Evolutionary conservation across 2,797 vertebrate genomes (phyloP).

Genomic region (Cossypha niveicapilla): DNA sequence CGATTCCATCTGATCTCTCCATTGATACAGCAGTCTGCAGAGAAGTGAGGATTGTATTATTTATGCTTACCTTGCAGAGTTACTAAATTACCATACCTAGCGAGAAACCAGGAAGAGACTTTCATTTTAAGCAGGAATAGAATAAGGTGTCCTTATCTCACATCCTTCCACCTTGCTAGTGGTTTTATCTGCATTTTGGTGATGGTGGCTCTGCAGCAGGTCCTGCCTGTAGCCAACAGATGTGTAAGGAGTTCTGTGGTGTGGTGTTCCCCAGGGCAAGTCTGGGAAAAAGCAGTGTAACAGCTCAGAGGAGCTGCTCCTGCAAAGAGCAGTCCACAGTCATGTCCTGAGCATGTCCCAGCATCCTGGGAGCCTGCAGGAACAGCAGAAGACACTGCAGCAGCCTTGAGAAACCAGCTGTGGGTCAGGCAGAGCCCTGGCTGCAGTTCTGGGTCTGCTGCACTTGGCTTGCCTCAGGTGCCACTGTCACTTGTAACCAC

Average conservation of each 20-base stretch:
- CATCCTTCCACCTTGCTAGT: not conserved
- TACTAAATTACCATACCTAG: not conserved
- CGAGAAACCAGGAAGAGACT: not conserved
- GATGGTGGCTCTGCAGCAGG: not conserved
- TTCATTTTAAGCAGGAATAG: not conserved
- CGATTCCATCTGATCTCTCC: constrained; percentile 92
- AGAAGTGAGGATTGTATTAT: constrained; percentile 81
- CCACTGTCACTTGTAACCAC: not conserved
- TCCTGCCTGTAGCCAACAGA: not conserved
- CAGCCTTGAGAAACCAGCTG: not conserved
- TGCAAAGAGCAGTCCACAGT: not conserved
- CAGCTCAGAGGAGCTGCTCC: not conserved
- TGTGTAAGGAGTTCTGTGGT: not conserved
- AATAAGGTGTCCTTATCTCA: not conserved
- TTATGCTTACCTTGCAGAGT: not conserved
- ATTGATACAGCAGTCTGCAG: constrained; percentile 87
- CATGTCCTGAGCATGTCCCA: not conserved
- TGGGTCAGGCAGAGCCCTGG: not conserved
- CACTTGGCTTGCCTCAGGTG: not conserved
- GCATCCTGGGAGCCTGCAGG: not conserved
- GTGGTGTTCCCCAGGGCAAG: not conserved
- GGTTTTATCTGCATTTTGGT: not conserved
- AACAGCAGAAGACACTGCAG: not conserved
- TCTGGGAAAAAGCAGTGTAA: not conserved
- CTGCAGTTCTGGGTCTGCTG: not conserved